These are phyloP conservation scores for Drosophila nigricruria DNA, from an alignment of 2,888 invertebrate genomes.

Conservation along the genomic window DNA sequence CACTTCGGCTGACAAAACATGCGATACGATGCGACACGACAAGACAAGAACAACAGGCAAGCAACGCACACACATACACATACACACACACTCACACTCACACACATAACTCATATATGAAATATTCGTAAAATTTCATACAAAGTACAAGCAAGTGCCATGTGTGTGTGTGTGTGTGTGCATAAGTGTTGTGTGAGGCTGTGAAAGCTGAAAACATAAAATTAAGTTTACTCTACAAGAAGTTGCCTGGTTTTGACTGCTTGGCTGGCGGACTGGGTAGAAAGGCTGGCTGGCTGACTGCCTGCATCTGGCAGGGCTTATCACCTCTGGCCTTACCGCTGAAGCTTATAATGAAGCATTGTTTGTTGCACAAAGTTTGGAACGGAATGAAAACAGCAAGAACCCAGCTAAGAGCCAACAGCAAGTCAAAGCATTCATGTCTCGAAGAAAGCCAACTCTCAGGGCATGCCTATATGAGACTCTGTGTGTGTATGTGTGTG, in stretches of 20 bases:
- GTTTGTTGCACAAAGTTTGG: slow-evolving; percentile 78
- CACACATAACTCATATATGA: slow-evolving; percentile 70
- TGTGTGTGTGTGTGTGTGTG: slow-evolving; percentile 33
- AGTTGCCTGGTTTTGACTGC: slow-evolving; percentile 46
- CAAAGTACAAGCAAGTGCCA: slow-evolving; percentile 73
- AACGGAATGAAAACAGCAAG: slow-evolving; percentile 58
- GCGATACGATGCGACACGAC: slow-evolving; percentile 70
- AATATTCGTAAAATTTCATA: slow-evolving; percentile 77
- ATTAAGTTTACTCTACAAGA: slow-evolving; percentile 74
- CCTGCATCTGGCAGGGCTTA: slow-evolving; percentile 76
- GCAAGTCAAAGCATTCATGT: slow-evolving; percentile 27
- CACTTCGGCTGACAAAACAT: slow-evolving; percentile 76
- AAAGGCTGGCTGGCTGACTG: slow-evolving; percentile 21
- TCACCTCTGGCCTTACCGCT: slow-evolving; percentile 72
- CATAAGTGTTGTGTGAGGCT: slow-evolving; percentile 27
- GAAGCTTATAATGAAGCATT: slow-evolving; percentile 79
- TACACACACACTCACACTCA: slow-evolving; percentile 29
- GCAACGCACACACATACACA: slow-evolving; percentile 15
- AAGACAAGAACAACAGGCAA: slow-evolving; percentile 51
- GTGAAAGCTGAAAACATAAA: slow-evolving; percentile 67
- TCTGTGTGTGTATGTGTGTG: slow-evolving; percentile 24
- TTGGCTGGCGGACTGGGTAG: slow-evolving; percentile 15
- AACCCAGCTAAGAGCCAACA: slow-evolving; percentile 52
- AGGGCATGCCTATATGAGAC: neutral
- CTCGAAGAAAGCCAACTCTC: slow-evolving; percentile 15